Evolutionary conservation across 2,888 invertebrate species (phyloP).

Genomic region (Pandemis corylana): DNA sequence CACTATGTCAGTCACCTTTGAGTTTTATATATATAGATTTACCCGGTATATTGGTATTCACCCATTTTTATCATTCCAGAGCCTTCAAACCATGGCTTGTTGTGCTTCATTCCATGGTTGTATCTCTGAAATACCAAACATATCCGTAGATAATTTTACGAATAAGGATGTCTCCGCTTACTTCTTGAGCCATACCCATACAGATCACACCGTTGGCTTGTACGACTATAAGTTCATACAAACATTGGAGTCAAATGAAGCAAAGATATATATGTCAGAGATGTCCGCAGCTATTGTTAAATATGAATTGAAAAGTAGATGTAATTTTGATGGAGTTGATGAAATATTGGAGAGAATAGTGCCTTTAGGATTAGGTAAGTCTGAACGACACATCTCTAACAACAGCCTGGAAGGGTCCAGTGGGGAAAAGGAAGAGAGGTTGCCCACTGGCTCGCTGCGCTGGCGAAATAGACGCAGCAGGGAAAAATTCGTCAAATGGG

Average conservation of each 20-base stretch:
- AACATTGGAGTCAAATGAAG: slow-evolving; percentile 39
- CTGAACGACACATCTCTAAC: background rate
- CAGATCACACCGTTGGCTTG: slow-evolving; percentile 81
- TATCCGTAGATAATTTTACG: slow-evolving; percentile 86
- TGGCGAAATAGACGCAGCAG: too few relatives aligned
- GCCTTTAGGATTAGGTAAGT: slow-evolving; percentile 57
- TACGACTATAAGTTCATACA: slow-evolving; percentile 15
- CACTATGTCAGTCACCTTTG: too few relatives aligned
- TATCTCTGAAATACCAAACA: slow-evolving; percentile 85
- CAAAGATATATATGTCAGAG: slow-evolving; percentile 60
- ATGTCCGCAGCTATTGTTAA: slow-evolving; percentile 57
- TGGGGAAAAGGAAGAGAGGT: background rate
- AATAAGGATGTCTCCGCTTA: slow-evolving; percentile 79
- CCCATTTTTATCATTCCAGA: background rate
- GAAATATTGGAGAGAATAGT: slow-evolving; percentile 31
- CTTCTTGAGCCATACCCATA: slow-evolving; percentile 88
- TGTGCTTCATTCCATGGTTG: slow-evolving; percentile 83
- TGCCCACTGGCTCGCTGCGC: too few relatives aligned
- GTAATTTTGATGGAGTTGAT: slow-evolving; percentile 49
- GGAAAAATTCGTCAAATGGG: too few relatives aligned
- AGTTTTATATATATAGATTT: too few relatives aligned
- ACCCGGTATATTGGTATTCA: too few relatives aligned
- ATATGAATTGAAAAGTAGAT: slow-evolving; percentile 45
- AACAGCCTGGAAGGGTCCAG: too few relatives aligned
- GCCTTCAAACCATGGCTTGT: slow-evolving; percentile 56